Evolutionary conservation across 2,797 vertebrate species (phyloP).

Genomic region (Neostethus bicornis): DNA sequence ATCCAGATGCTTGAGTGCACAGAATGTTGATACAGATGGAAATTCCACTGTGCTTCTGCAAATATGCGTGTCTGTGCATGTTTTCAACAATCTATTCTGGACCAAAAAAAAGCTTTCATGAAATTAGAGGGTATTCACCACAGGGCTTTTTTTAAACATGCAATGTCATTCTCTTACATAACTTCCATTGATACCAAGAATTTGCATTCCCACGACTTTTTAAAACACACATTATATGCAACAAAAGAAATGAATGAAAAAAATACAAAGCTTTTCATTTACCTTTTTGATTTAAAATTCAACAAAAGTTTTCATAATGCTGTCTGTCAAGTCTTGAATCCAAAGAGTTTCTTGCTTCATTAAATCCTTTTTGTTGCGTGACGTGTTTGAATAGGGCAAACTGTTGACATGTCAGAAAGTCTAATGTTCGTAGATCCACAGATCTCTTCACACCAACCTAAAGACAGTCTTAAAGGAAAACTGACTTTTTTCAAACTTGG

Average conservation of each 20-base stretch:
- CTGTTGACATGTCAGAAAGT: neutral
- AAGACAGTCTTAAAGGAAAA: constrained; percentile 3
- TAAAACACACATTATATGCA: neutral
- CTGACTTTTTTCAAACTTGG: constrained; percentile 11
- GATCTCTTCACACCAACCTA: neutral
- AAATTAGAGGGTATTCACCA: too few species aligned
- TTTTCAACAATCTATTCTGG: neutral
- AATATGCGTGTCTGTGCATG: constrained; percentile 7
- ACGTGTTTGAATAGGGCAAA: neutral
- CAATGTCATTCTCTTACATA: neutral
- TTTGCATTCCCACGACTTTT: neutral
- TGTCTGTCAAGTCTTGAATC: neutral
- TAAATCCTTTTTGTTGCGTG: neutral
- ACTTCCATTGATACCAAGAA: neutral
- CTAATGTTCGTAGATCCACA: neutral
- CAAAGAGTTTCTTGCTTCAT: neutral
- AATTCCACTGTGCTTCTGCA: neutral
- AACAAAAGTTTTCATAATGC: constrained; percentile 1
- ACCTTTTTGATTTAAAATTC: neutral
- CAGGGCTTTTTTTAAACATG: too few species aligned
- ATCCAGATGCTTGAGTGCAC: constrained; percentile 4
- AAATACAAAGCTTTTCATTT: constrained; percentile 38
- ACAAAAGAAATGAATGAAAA: neutral
- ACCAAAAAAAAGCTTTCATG: neutral
- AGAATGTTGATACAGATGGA: neutral